Evolutionary conservation across 2,888 invertebrate species (phyloP).

Genomic region (Megastigmus dorsalis): DNA sequence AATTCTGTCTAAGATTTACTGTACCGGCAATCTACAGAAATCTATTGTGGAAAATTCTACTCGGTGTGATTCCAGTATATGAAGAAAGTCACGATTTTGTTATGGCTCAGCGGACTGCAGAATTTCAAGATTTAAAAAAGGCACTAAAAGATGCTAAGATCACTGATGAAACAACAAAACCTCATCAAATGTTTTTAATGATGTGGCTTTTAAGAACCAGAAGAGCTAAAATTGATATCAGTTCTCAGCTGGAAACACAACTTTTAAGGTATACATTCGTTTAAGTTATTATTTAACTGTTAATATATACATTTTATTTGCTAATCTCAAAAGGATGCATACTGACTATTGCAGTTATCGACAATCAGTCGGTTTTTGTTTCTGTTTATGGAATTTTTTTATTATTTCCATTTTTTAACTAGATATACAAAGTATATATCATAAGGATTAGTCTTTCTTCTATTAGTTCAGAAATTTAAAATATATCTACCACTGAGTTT

Average conservation of each 20-base stretch:
- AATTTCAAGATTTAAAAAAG: slow-evolving; percentile 84
- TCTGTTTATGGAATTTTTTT: too few relatives aligned
- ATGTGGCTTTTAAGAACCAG: slow-evolving; percentile 90
- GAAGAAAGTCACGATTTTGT: slow-evolving; percentile 86
- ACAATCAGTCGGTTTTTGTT: too few relatives aligned
- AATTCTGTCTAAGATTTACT: slow-evolving; percentile 89
- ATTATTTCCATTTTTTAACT: too few relatives aligned
- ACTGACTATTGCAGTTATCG: too few relatives aligned
- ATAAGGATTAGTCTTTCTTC: too few relatives aligned
- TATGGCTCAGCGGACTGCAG: slow-evolving; percentile 82
- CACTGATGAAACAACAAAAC: slow-evolving; percentile 80
- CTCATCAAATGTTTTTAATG: slow-evolving; percentile 81
- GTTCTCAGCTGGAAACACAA: slow-evolving; percentile 67
- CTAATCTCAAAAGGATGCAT: too few relatives aligned
- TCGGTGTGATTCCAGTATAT: slow-evolving; percentile 87
- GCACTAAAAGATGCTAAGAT: slow-evolving; percentile 83
- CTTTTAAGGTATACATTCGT: slow-evolving; percentile 63
- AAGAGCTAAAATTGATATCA: slow-evolving; percentile 75
- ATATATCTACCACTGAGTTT: too few relatives aligned
- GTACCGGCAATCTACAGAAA: slow-evolving; percentile 88
- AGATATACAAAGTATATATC: too few relatives aligned
- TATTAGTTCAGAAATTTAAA: too few relatives aligned
- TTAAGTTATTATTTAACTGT: background rate
- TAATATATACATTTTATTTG: too few relatives aligned
- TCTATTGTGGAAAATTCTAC: slow-evolving; percentile 89